Evolutionary conservation across 1,140 invertebrate genomes (phyloP), one percentile per base, ranked within the genome.

Genomic region (Gonatopus flavifemur): DNA sequence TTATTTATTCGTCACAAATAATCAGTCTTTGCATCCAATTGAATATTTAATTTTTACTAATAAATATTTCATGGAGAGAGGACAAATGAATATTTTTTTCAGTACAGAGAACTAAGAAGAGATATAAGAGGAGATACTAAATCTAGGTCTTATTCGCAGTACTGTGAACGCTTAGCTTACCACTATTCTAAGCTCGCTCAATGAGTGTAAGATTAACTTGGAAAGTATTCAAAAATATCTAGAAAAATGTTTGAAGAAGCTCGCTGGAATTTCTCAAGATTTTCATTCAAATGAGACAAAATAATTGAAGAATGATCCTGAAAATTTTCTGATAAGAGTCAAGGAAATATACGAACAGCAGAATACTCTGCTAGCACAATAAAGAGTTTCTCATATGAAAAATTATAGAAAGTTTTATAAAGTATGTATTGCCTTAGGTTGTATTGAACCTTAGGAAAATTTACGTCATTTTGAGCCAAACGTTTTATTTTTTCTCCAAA

Each of bases 391-490:
- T 25, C 20, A 44, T 44, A 21, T 20, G n/a, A 16, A n/a, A 18
- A 43, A 43, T 7, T 43, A 43, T 5, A 22, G 4, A 30, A 15
- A 22, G 3, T 25, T 39, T 25, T 28, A n/a, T 21, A 9, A 20
- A 10, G 2, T 15, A 13, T 49, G 12, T 32, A 5, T 32, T 31
- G 12, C 21, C 7, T 31, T n/a, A 32, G 21, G 31, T 40, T 40
- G 32, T 5, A 31, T 40, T 12, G 3, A n/a, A 15, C 40, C 41
- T 49, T 41, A 38, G 30, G 35, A 36, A 42, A n/a, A n/a, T n/a
- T n/a, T n/a, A n/a, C n/a, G n/a, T n/a, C n/a, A n/a, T n/a, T n/a
- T n/a, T n/a, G n/a, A n/a, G n/a, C n/a, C n/a, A n/a, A n/a, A n/a
- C n/a, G n/a, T 32, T 9, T 39, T 42, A 41, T 21, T 32, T 19